Evolutionary conservation across 1,140 invertebrate genomes (phyloP).

Genomic region (Heliconius melpomene): DNA sequence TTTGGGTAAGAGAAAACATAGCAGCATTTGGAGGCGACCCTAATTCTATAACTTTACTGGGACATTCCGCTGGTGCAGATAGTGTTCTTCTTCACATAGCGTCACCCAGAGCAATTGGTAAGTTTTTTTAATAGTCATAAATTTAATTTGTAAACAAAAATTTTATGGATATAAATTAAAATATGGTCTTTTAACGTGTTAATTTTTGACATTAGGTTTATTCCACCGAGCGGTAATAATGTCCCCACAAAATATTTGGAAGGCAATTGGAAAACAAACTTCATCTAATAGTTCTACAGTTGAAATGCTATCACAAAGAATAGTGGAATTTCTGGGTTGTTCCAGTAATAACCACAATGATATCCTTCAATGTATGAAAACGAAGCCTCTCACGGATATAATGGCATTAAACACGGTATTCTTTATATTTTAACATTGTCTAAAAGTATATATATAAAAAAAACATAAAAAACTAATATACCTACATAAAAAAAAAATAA

Average conservation of each 20-base stretch:
- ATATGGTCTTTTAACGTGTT: not conserved
- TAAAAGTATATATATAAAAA: too few species aligned
- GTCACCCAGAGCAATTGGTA: slow-evolving; percentile 83
- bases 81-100: slow-evolving; percentile 83
- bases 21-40: slow-evolving; percentile 87
- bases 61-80: slow-evolving; percentile 85
- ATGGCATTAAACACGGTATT: slow-evolving; percentile 82
- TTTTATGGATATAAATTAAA: not conserved
- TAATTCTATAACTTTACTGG: slow-evolving; percentile 85
- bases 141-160: too few species aligned
- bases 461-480: too few species aligned
- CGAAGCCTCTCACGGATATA: slow-evolving; percentile 82
- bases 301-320: slow-evolving; percentile 51
- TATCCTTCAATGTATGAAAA: slow-evolving; percentile 84
- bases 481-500: too few species aligned
- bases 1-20: slow-evolving; percentile 88
- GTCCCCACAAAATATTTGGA: slow-evolving; percentile 69
- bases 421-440: slow-evolving; percentile 19
- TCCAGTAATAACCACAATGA: slow-evolving; percentile 50
- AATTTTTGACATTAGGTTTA: slow-evolving; percentile 51
- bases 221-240: slow-evolving; percentile 72
- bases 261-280: slow-evolving; percentile 51
- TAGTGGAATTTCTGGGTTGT: slow-evolving; percentile 57
- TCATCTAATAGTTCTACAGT: slow-evolving; percentile 39
- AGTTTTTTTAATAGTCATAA: slow-evolving; percentile 22